phyloP scores from a whole-genome alignment of 2,113 vertebrate species.

The Tetrao urogallus region DNA sequence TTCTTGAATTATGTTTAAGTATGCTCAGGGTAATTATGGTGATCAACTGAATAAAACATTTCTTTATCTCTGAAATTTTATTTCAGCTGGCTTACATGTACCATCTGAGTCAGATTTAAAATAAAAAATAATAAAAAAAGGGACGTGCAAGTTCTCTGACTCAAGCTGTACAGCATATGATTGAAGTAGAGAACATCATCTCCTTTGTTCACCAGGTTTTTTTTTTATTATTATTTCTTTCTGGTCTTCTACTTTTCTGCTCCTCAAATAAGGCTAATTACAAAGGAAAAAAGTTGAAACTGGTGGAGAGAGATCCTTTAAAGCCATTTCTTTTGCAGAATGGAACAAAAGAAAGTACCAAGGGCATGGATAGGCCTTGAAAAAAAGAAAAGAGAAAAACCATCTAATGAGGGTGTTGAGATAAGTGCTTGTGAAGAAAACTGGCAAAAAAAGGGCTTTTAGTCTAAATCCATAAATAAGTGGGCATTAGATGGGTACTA shows the following conservation, averaged over 20 bases:
- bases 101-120: conserved; percentile 60
- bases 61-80: conserved; percentile 57
- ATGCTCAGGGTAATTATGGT: conserved; percentile 48
- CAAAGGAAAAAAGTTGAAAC: conserved; percentile 82
- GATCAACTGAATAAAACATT: conserved; percentile 49
- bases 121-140: conserved; percentile 20
- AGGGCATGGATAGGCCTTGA: conserved; percentile 80
- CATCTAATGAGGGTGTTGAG: conserved; percentile 87
- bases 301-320: conserved; percentile 84
- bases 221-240: conserved; percentile 79
- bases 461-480: conserved; percentile 86
- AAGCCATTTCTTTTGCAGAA: conserved; percentile 84
- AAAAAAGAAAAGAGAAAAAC: conserved; percentile 84
- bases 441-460: conserved; percentile 87
- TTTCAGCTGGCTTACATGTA: conserved; percentile 61
- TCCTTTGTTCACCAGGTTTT: conserved; percentile 79
- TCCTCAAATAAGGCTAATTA: conserved; percentile 87
- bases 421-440: conserved; percentile 87
- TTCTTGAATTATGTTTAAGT: conserved; percentile 68
- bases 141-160: conserved; percentile 78
- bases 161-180: conserved; percentile 77
- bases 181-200: conserved; percentile 79
- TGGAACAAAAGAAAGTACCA: conserved; percentile 84
- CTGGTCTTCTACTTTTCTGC: conserved; percentile 83
- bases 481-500: conserved; percentile 84